Evolutionary conservation across 2,888 invertebrate species (phyloP), one percentile per base, ranked within the genome.

Genomic region (Brassicogethes aeneus): DNA sequence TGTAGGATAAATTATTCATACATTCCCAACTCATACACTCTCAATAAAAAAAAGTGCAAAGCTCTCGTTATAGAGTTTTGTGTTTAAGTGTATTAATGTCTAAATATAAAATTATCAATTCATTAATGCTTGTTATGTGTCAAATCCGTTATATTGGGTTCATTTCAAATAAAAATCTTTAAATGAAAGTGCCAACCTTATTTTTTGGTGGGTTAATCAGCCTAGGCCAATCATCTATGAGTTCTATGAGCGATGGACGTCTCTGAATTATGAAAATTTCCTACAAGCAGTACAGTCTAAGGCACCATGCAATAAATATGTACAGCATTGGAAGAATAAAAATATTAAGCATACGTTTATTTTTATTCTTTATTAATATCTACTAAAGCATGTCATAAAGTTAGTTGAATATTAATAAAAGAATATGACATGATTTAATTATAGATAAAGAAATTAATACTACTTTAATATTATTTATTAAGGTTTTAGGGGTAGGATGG

Each of bases 181-280:
- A 32, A 45, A 40, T 45, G 36, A 37, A 14, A 14, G 45, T 51
- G 49, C 79, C 76, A 79, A 80, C 79, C 79, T 80, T 79, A 70
- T 71, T 70, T 73, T 75, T 77, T 67, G 73, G 74, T 71, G 73
- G 70, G 69, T 75, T 74, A 70, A 75, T 70, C 70, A 86, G 79
- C 60, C 68, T 76, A 63, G 85, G 85, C 84, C 85, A 86, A 73
- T 85, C 85, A 61, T 80, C 80, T 69, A 85, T 80, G 65, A 85
- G 69, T 72, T 81, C 80, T 64, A 73, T 73, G 54, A 81, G 73
- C 70, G 79, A 77, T 71, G 77, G 76, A 59, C 79, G 76, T 72
- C 80, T 76, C 70, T 73, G 73, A 70, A 77, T 79, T 64, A 76
- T 73, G 76, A 76, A 79, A 67, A 80, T 70, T 64, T 75, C 79